A percentile compares a stretch with the other conserved stretches of the same genome.
Evolutionary conservation across 2,113 vertebrate species (phyloP).

Genomic region (Formicarius rufipectus): DNA sequence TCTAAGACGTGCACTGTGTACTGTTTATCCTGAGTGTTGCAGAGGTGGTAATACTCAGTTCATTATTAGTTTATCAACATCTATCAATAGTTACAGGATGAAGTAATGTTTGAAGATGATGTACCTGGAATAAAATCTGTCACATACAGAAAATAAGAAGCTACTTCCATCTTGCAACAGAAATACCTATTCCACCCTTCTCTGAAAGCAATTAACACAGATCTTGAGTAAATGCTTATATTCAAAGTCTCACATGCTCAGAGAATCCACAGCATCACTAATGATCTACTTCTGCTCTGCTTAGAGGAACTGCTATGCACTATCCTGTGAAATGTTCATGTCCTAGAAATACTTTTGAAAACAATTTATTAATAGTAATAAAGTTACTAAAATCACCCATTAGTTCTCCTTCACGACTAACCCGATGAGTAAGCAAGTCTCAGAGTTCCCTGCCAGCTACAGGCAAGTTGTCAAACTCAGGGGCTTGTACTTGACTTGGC

Average conservation of each 20-base stretch:
- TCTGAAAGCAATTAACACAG: neutral
- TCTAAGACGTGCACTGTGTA: neutral
- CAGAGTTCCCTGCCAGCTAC: neutral
- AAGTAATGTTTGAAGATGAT: neutral
- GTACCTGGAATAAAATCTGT: neutral
- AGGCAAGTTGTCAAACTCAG: neutral
- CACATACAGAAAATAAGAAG: neutral
- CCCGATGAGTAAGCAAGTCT: neutral
- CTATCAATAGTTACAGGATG: neutral
- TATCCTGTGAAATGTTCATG: neutral
- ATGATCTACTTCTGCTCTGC: neutral
- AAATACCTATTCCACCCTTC: neutral
- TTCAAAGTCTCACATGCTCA: neutral
- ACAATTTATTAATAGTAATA: neutral
- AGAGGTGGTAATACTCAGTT: neutral
- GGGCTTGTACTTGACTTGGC: neutral
- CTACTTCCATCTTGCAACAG: neutral
- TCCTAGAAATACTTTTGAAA: neutral
- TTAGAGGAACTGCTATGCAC: neutral
- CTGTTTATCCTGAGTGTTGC: neutral
- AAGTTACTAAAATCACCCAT: neutral
- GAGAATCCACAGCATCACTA: neutral
- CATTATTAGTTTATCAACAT: neutral
- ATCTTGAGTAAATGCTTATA: neutral
- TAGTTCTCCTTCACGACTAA: neutral